Percentiles rank a stretch among this genome's conserved stretches.
phyloP scores from a whole-genome alignment of 2,888 invertebrate genomes.

The Dioctria linearis region DNA sequence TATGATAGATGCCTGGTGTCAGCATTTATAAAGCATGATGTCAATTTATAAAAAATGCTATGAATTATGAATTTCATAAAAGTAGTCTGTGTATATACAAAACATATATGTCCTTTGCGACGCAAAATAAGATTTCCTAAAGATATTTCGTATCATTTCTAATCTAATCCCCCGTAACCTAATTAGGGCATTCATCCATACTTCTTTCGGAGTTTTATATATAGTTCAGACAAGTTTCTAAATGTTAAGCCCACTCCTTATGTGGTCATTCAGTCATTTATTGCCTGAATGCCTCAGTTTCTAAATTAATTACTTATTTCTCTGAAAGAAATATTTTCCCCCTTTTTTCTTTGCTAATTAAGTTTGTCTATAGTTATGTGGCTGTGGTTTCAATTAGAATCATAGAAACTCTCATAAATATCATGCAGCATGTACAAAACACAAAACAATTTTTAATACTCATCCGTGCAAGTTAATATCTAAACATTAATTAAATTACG shows the following conservation, averaged over 20 bases:
- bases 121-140: too few relatives aligned
- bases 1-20: not conserved
- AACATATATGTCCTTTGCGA: too few relatives aligned
- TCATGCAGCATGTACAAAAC: not conserved
- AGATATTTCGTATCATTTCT: too few relatives aligned
- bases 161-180: too few relatives aligned
- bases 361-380: not conserved
- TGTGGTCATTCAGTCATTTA: not conserved
- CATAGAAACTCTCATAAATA: not conserved
- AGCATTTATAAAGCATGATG: not conserved
- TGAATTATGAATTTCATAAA: not conserved
- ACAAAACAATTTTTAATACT: not conserved
- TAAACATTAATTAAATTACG: slow-evolving; percentile 26
- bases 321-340: not conserved
- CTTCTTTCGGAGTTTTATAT: too few relatives aligned
- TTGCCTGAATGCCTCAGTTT: not conserved
- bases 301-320: not conserved
- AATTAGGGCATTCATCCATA: too few relatives aligned
- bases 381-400: not conserved
- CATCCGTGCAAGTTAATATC: not conserved
- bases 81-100: not conserved
- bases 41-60: not conserved
- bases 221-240: too few relatives aligned
- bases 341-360: not conserved
- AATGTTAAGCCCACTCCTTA: too few relatives aligned